These are phyloP conservation scores for Syritta pipiens DNA, from an alignment of 2,888 invertebrate genomes.

Conservation along the genomic window DNA sequence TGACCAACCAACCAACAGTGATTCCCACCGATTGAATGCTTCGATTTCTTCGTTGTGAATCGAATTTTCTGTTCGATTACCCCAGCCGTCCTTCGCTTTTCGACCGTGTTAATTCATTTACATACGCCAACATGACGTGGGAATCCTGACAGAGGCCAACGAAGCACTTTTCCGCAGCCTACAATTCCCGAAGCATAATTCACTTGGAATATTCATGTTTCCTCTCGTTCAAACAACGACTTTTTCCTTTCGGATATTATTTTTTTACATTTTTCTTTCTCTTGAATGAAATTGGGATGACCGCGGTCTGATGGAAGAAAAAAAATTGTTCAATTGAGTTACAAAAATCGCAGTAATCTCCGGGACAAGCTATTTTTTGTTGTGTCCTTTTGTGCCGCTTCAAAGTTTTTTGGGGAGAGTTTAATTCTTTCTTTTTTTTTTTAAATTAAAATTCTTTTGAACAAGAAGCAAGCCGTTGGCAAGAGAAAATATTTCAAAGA, in stretches of 20 bases:
- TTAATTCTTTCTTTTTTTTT: background rate
- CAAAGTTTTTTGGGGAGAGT: too few relatives aligned
- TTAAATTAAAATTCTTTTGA: too few relatives aligned
- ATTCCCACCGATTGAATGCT: background rate
- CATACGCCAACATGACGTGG: background rate
- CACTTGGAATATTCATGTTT: background rate
- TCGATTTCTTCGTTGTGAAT: conserved; percentile 4
- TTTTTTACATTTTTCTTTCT: too few relatives aligned
- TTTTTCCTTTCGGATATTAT: background rate
- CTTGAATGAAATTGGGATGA: background rate
- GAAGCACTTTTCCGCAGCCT: background rate
- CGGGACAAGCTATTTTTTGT: too few relatives aligned
- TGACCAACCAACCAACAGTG: too few relatives aligned
- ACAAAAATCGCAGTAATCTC: background rate
- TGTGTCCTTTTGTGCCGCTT: too few relatives aligned
- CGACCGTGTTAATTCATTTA: conserved; percentile 18
- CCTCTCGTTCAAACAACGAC: background rate
- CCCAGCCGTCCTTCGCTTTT: background rate
- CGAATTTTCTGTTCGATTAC: conserved; percentile 24
- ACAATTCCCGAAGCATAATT: background rate
- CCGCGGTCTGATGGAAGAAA: background rate
- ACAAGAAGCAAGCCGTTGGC: too few relatives aligned
- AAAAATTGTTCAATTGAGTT: background rate
- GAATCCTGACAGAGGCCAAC: background rate
- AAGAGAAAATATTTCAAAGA: too few relatives aligned